Conservation (phyloP, 1,140 invertebrate species). For the Macrotrachela quadricornifera region DNA sequence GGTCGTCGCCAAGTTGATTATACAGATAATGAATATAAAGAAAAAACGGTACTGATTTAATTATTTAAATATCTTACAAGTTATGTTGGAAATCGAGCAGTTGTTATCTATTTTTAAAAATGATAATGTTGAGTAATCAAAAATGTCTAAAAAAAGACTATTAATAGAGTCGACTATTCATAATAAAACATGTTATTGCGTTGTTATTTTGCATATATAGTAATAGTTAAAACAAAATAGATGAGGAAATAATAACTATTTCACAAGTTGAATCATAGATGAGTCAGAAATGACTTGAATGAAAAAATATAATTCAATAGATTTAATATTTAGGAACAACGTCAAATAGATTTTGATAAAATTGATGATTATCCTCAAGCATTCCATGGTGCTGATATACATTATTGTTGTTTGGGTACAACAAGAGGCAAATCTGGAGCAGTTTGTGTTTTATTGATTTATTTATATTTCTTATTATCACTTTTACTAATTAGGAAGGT, state of each 20-base stretch:
- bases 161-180: no score
- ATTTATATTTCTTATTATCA: neutral
- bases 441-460: slow-evolving; percentile 14
- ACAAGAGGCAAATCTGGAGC: slow-evolving; percentile 33
- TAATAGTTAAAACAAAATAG: no score
- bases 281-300: neutral
- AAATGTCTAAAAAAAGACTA: no score
- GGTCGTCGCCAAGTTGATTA: slow-evolving; percentile 26
- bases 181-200: no score
- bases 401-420: slow-evolving; percentile 38
- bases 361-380: slow-evolving; percentile 28
- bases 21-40: slow-evolving; percentile 12
- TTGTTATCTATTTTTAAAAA: no score
- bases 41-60: neutral
- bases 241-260: no score
- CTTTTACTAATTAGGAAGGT: neutral
- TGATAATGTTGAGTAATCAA: no score
- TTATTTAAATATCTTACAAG: no score
- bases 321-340: slow-evolving; percentile 17
- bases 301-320: neutral
- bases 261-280: slow-evolving; percentile 14
- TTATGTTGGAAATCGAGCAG: no score
- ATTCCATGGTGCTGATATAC: slow-evolving; percentile 32
- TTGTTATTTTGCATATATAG: no score
- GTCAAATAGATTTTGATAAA: slow-evolving; percentile 37